phyloP scores from a whole-genome alignment of 2,113 vertebrate genomes.

The Romanogobio albipinnatus region DNA sequence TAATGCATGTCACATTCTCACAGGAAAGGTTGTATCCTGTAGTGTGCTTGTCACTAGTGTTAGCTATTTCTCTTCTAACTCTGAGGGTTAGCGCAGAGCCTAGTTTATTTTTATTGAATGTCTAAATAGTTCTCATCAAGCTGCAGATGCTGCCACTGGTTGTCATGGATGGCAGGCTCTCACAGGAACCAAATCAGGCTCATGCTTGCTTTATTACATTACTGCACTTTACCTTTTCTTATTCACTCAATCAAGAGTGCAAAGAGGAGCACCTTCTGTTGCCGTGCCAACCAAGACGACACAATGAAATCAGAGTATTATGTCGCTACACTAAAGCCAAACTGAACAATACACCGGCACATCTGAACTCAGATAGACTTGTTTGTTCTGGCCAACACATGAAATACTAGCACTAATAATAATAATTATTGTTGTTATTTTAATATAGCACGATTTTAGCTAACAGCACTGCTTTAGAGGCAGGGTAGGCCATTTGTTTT shows the following conservation, averaged over 20 bases:
- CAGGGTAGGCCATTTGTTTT: too few relatives aligned
- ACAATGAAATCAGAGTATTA: neutral
- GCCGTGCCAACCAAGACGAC: conserved; percentile 49
- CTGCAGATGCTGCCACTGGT: conserved; percentile 13
- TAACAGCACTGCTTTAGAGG: too few relatives aligned
- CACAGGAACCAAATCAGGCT: conserved; percentile 58
- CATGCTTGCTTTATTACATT: conserved; percentile 17
- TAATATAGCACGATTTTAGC: too few relatives aligned
- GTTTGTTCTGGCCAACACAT: neutral
- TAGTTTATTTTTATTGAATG: neutral
- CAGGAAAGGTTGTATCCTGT: neutral
- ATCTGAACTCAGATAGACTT: neutral
- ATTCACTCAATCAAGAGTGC: conserved; percentile 26
- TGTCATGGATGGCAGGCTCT: conserved; percentile 58
- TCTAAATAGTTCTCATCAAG: neutral
- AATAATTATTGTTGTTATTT: too few relatives aligned
- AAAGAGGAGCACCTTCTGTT: conserved; percentile 35
- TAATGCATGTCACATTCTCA: neutral
- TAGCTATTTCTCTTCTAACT: neutral
- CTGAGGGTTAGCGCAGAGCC: too few relatives aligned
- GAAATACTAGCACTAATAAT: too few relatives aligned
- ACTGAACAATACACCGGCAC: too few relatives aligned
- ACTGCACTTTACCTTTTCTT: conserved; percentile 9
- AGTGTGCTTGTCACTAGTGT: neutral
- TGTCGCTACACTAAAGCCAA: neutral